These are phyloP conservation scores for Euzophera pinguis DNA, from an alignment of 2,888 invertebrate genomes.

Conservation along the genomic window DNA sequence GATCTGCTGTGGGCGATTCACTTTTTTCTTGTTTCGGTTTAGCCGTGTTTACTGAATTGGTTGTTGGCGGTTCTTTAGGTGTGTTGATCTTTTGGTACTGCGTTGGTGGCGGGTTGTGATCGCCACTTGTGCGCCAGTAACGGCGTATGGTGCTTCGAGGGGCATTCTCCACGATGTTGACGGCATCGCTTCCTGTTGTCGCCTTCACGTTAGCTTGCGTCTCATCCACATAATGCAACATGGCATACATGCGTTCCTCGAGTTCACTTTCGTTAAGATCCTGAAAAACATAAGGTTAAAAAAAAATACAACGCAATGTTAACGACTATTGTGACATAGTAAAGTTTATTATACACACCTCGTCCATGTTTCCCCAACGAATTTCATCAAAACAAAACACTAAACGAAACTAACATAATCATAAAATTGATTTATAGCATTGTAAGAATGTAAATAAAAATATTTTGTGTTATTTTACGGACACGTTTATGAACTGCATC, in stretches of 20 bases:
- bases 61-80: constrained; percentile 29
- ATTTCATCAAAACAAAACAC: constrained; percentile 59
- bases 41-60: constrained; percentile 19
- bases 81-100: constrained; percentile 46
- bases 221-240: constrained; percentile 68
- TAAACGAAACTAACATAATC: constrained; percentile 72
- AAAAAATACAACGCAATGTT: constrained; percentile 44
- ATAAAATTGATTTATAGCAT: constrained; percentile 60
- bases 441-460: constrained; percentile 58
- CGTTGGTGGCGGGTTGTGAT: constrained; percentile 27
- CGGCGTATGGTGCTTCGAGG: constrained; percentile 56
- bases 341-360: constrained; percentile 61
- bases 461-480: constrained; percentile 50
- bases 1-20: constrained; percentile 34
- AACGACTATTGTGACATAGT: constrained; percentile 51
- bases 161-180: constrained; percentile 39
- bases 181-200: constrained; percentile 34
- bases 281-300: constrained; percentile 53
- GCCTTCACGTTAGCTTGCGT: constrained; percentile 48
- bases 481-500: constrained; percentile 71
- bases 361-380: constrained; percentile 69
- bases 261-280: constrained; percentile 73
- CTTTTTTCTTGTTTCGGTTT: constrained; percentile 50
- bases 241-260: constrained; percentile 71
- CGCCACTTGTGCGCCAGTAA: constrained; percentile 60